Base-by-base conservation (phyloP, 2,797 vertebrate species). In the Nothura maculosa region DNA sequence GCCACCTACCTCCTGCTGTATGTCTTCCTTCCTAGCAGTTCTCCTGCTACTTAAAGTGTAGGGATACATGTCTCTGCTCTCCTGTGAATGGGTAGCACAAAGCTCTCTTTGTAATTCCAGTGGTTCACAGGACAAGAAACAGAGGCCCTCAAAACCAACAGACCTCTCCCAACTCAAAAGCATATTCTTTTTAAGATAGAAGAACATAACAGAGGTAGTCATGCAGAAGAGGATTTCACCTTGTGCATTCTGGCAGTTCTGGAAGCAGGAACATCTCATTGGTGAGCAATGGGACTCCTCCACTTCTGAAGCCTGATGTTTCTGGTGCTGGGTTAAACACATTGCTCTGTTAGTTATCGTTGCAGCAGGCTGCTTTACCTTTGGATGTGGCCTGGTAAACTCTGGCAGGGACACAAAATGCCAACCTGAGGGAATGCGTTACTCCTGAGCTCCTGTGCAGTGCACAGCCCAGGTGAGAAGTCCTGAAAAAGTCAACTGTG, bases 151-250 rank as follows among this genome's bases (percentile, higher is more conserved):
- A 45, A 52, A 89, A 32, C 75, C 54, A 85, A 76, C 2, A 83
- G 48, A 58, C 17, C n/a, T 30, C 28, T 10, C 52, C 28, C 28
- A 16, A 8, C 62, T 10, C 75, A 82, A 64, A 24, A 76, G 28
- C 81, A 84, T 63, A 94, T 93, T 95, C 66, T 91, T 92, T 94
- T 86, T 82, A 81, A 90, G 85, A 91, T 80, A 86, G 74, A 95
- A 90, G 55, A 93, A 82, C 81, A 90, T 86, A 88, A 57, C 93
- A 91, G 68, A 95, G 48, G 74, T 64, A 79, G 85, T 90, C 87
- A 90, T 73, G 80, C 86, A 89, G 86, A 96, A 34, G 78, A 93
- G 43, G 30, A 21, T 73, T 93, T 89, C 80, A 45, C 76, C 40
- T 78, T 94, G 86, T 87, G 81, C 69, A 84, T 66, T 85, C 64